A percentile compares a stretch with the other conserved stretches of the same genome.
These are phyloP conservation scores for Baccha elongata DNA, from an alignment of 2,888 invertebrate species.

Conservation along the genomic window DNA sequence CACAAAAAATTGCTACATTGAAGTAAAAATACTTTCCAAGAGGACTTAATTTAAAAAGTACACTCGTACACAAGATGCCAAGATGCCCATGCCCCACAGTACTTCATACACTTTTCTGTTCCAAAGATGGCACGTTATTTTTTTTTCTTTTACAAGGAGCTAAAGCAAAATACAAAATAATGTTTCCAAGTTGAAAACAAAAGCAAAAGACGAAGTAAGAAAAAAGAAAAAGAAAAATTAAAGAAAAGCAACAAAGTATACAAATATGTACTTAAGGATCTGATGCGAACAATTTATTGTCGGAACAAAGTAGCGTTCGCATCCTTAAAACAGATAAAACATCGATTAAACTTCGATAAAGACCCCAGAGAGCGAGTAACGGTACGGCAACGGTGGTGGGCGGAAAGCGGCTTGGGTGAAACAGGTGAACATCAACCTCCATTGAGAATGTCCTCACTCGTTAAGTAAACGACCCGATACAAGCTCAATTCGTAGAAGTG, in stretches of 20 bases:
- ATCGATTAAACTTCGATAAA: constrained; percentile 76
- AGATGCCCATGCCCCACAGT: neutral
- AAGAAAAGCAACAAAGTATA: constrained; percentile 59
- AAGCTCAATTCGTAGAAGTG: constrained; percentile 71
- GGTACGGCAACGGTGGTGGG: neutral
- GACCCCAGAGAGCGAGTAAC: constrained; percentile 38
- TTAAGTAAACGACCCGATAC: constrained; percentile 72
- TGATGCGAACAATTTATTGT: constrained; percentile 67
- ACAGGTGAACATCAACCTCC: constrained; percentile 38
- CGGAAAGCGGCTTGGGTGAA: constrained; percentile 5
- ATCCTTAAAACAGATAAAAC: constrained; percentile 75
- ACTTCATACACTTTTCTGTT: neutral
- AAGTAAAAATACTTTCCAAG: constrained; percentile 34
- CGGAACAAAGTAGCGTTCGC: constrained; percentile 63
- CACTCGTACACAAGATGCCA: constrained; percentile 38
- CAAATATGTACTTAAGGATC: constrained; percentile 67
- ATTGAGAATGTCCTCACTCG: constrained; percentile 68
- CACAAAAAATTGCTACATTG: constrained; percentile 15
- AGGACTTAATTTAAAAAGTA: constrained; percentile 68
- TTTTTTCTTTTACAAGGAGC: constrained; percentile 5
- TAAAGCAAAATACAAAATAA: constrained; percentile 38
- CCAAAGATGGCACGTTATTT: constrained; percentile 6
- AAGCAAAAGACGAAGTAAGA: constrained; percentile 40
- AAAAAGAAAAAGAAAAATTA: constrained; percentile 25
- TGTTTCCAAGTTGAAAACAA: constrained; percentile 51